phyloP scores from a whole-genome alignment of 2,888 invertebrate genomes.

The Drosophila setosimentum region DNA sequence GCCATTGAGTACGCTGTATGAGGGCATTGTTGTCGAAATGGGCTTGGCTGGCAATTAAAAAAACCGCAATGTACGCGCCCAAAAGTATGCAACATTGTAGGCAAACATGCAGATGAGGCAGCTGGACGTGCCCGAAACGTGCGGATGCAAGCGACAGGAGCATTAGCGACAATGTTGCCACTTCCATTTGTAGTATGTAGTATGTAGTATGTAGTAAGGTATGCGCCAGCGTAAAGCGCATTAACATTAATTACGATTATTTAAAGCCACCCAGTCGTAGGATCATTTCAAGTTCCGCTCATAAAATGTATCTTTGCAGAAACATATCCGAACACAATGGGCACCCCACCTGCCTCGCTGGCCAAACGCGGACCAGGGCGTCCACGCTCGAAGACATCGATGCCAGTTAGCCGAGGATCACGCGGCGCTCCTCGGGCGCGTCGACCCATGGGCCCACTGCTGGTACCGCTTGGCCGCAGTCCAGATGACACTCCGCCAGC shows the following conservation, averaged over 20 bases:
- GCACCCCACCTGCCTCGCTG: constrained; percentile 65
- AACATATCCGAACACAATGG: constrained; percentile 36
- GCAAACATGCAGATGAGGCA: constrained; percentile 19
- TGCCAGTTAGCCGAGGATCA: constrained; percentile 88
- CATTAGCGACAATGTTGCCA: constrained; percentile 66
- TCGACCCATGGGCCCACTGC: constrained; percentile 86
- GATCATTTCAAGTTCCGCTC: constrained; percentile 8
- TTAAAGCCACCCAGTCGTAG: constrained; percentile 4
- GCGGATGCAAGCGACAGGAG: constrained; percentile 45
- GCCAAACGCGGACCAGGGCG: constrained; percentile 89
- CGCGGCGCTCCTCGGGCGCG: constrained; percentile 87
- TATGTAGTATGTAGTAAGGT: background rate
- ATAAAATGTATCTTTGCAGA: constrained; percentile 37
- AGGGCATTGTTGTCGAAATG: constrained; percentile 31
- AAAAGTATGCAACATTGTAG: constrained; percentile 67
- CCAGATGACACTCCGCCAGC: constrained; percentile 83
- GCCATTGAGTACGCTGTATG: constrained; percentile 10
- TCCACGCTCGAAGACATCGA: constrained; percentile 88
- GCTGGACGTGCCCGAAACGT: constrained; percentile 52
- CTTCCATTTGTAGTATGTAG: background rate
- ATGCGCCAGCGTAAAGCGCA: background rate
- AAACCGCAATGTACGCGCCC: constrained; percentile 54
- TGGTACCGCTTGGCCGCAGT: constrained; percentile 84
- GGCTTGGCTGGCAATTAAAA: constrained; percentile 48
- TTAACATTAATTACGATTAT: constrained; percentile 36